Conservation (phyloP, 2,888 invertebrate species). For the Eilema caniola region DNA sequence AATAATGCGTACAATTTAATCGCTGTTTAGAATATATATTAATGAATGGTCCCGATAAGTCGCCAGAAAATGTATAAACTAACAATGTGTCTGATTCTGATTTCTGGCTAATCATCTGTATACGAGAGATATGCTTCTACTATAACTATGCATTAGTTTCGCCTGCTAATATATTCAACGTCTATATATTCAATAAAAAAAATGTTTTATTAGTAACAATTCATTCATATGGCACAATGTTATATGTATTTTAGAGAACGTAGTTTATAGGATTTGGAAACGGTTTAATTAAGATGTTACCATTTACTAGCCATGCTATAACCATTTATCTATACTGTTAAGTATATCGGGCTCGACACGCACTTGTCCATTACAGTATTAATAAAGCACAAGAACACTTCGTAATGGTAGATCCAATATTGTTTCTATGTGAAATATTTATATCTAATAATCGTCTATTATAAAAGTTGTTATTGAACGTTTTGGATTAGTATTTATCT, state of each 20-base stretch:
- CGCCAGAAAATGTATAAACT: constrained; percentile 69
- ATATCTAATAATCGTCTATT: constrained; percentile 56
- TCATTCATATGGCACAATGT: constrained; percentile 75
- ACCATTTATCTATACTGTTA: constrained; percentile 46
- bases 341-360: constrained; percentile 41
- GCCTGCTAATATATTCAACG: constrained; percentile 63
- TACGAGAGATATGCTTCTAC: constrained; percentile 32
- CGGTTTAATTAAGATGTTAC: constrained; percentile 73
- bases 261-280: constrained; percentile 79
- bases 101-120: constrained; percentile 58
- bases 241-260: constrained; percentile 72
- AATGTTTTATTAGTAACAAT: constrained; percentile 81
- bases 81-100: constrained; percentile 66
- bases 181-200: constrained; percentile 43
- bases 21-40: constrained; percentile 70
- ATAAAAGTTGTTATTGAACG: constrained; percentile 61
- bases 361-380: constrained; percentile 56
- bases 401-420: constrained; percentile 55
- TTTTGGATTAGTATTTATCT: constrained; percentile 58
- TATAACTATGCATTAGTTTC: constrained; percentile 78
- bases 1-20: constrained; percentile 80
- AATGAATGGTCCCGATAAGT: constrained; percentile 67
- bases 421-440: constrained; percentile 49
- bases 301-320: constrained; percentile 62
- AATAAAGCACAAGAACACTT: constrained; percentile 62